A percentile compares a stretch with the other conserved stretches of the same genome.
Evolutionary conservation across 2,797 vertebrate species (phyloP).

Genomic region (Mormyrus hasselquistii): DNA sequence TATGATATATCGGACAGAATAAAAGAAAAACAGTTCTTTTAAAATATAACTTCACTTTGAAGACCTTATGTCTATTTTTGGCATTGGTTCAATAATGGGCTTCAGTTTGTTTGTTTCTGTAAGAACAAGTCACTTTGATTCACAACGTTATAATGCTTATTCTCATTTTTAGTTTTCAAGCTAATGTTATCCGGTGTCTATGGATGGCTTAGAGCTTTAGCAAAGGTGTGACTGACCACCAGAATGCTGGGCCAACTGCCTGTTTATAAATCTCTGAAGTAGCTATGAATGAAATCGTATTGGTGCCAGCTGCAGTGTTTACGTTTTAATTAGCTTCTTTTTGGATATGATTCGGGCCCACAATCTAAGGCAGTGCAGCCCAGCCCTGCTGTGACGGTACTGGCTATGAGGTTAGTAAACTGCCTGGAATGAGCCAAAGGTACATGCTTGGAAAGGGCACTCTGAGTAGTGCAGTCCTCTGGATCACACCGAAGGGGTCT

Average conservation of each 20-base stretch:
- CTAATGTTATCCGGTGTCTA: background rate
- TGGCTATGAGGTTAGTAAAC: background rate
- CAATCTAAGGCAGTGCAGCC: background rate
- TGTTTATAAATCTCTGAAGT: background rate
- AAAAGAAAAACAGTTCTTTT: background rate
- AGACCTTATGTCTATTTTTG: background rate
- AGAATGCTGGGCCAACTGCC: background rate
- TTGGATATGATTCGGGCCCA: too few relatives aligned
- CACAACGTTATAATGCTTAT: background rate
- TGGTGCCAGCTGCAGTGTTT: background rate
- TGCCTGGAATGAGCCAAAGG: background rate
- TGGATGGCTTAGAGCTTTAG: too few relatives aligned
- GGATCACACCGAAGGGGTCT: background rate
- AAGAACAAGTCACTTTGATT: background rate
- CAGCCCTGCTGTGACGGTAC: background rate
- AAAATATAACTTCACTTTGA: background rate
- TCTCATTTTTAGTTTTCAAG: background rate
- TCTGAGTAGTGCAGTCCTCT: background rate
- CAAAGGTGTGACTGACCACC: background rate
- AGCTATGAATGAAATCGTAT: background rate
- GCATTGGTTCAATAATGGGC: background rate
- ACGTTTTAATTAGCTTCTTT: background rate
- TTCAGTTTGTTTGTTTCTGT: background rate
- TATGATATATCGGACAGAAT: background rate
- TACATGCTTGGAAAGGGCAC: background rate